Base-by-base conservation (phyloP, 2,113 vertebrate species). In the Chaenocephalus aceratus region DNA sequence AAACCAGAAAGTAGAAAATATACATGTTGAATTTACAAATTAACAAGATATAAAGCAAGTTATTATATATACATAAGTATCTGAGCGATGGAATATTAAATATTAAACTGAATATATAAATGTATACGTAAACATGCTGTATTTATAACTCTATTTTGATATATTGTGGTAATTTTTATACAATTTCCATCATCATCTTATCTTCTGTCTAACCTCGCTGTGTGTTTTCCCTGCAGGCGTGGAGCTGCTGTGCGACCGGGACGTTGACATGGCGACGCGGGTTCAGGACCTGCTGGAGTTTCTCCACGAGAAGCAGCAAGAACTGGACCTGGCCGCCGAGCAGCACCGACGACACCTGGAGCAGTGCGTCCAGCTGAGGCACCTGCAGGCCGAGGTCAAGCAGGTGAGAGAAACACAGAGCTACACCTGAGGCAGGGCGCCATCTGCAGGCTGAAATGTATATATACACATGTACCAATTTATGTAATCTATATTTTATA, bases 321-420 rank as follows among this genome's bases (percentile, higher is more conserved):
- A 99, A 85, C 91, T 99, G 92, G 98, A 99, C 5, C 5, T 97
- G 5, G 97, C 96, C 0, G 97, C 97, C 0, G 98, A 99, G 86
- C 98, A 98, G 93, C 98, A 99, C 75, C 96, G 98, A 80, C 96
- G 97, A 51, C 98, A 98, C 93, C 87, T 99, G 93, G 98, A 99
- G 90, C 98, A 99, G 88, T 99, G 98, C 0, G 98, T 99, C 61
- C 98, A 99, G 81, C 95, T 99, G 30, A 97, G 98, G 7, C 98
- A 99, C 88, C 95, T 99, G 84, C 98, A 99, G 95, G 98, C 98
- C 0, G 98, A 99, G 84, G 98, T 99, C 86, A 99, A 99, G 82
- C 98, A 99, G 97, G 98, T 99, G 90, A 3, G 90, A 3, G 63
- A n/a, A 36, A 23, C 6, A 0, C 7, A 2, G 14, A 52, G 18